phyloP scores from a whole-genome alignment of 2,888 invertebrate genomes.

The Drosophila rellima region DNA sequence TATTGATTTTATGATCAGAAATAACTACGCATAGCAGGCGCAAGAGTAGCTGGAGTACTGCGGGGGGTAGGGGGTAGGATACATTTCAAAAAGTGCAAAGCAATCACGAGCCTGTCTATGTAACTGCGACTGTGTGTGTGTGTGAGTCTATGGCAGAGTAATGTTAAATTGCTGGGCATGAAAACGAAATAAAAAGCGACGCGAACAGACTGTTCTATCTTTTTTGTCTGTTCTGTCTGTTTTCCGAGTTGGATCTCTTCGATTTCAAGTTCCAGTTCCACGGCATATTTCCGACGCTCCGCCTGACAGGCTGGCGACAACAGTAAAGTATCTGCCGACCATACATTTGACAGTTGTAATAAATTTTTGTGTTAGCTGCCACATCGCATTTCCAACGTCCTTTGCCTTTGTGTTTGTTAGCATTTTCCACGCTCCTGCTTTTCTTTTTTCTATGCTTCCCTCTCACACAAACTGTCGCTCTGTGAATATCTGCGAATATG shows the following conservation, averaged over 20 bases:
- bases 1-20: constrained; percentile 82
- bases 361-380: constrained; percentile 67
- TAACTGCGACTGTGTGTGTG: constrained; percentile 13
- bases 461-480: background rate
- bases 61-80: background rate
- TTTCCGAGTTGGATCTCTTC: constrained; percentile 2
- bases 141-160: constrained; percentile 32
- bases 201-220: constrained; percentile 1
- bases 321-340: constrained; percentile 65
- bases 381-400: constrained; percentile 29
- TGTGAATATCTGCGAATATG: constrained; percentile 62
- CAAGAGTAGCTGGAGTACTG: constrained; percentile 3
- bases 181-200: constrained; percentile 59
- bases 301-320: constrained; percentile 52
- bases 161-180: constrained; percentile 54
- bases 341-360: constrained; percentile 69
- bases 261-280: constrained; percentile 32
- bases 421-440: constrained; percentile 46
- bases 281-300: constrained; percentile 27
- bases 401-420: constrained; percentile 48
- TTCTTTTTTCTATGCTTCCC: constrained; percentile 11
- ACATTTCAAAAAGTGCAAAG: constrained; percentile 76
- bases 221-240: background rate
- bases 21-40: constrained; percentile 72
- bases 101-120: constrained; percentile 65